phyloP scores from a whole-genome alignment of 2,113 vertebrate species.

The human region DNA sequence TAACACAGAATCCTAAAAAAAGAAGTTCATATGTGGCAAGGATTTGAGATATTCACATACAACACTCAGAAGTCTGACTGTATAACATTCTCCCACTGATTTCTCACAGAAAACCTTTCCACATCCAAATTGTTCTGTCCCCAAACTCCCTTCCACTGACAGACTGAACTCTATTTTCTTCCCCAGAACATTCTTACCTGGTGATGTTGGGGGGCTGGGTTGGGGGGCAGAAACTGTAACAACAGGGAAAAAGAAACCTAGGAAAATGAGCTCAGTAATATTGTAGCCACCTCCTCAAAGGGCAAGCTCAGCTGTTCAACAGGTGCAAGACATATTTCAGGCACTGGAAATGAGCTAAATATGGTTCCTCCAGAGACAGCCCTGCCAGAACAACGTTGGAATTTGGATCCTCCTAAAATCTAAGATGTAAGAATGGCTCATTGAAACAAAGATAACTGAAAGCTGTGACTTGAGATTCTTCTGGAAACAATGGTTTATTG shows the following conservation, averaged over 20 bases:
- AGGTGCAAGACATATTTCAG: not conserved
- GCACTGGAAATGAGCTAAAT: not conserved
- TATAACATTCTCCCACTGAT: not conserved
- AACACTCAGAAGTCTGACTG: not conserved
- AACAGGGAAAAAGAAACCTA: not conserved
- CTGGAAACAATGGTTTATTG: not conserved
- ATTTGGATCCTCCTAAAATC: not conserved
- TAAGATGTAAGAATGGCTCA: not conserved
- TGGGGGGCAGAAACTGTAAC: rapidly evolving
- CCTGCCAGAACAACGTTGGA: rapidly evolving
- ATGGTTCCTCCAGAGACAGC: not conserved
- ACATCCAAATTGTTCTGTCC: not conserved
- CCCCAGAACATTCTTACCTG: not conserved
- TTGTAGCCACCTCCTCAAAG: not conserved
- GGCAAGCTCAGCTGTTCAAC: not conserved
- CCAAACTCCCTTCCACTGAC: not conserved
- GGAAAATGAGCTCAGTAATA: not conserved
- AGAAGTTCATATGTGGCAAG: not conserved
- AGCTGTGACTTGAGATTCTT: not conserved
- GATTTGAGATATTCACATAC: not conserved
- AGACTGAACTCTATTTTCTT: not conserved
- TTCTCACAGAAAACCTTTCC: not conserved
- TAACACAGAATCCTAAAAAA: not conserved
- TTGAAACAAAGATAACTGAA: not conserved
- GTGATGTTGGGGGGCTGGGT: rapidly evolving